A percentile compares a stretch with the other conserved stretches of the same genome.
These are phyloP conservation scores for Ariopsis seemanni DNA, from an alignment of 2,113 vertebrate genomes.

Conservation along the genomic window DNA sequence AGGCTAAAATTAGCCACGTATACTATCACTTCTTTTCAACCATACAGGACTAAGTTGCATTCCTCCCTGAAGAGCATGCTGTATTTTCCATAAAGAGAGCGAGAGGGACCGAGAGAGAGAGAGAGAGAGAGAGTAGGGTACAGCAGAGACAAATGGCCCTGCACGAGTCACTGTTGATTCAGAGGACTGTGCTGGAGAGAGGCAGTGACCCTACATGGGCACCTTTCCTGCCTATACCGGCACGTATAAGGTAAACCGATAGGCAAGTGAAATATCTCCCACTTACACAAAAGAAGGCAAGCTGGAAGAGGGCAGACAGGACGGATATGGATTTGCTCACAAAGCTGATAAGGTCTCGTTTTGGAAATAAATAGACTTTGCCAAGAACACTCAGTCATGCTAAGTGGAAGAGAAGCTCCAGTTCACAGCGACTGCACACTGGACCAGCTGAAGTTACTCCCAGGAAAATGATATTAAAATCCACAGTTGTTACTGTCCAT, in stretches of 20 bases:
- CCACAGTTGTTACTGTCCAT: constrained; percentile 9
- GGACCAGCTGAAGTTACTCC: constrained; percentile 3
- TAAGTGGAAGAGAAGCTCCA: constrained; percentile 58
- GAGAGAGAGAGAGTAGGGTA: constrained; percentile 29
- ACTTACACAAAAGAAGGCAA: constrained; percentile 74
- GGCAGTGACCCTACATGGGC: constrained; percentile 75
- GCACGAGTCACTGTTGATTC: constrained; percentile 61
- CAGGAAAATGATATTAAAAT: constrained; percentile 10
- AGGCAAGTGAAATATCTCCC: constrained; percentile 76
- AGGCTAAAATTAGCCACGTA: constrained; percentile 32
- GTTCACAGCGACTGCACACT: constrained; percentile 6
- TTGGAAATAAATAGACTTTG: constrained; percentile 77
- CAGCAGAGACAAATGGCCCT: constrained; percentile 39
- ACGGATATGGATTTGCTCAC: constrained; percentile 78
- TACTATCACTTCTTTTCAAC: constrained; percentile 36
- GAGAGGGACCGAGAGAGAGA: constrained; percentile 32
- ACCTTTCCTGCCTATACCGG: constrained; percentile 76
- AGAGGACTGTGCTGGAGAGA: constrained; percentile 68
- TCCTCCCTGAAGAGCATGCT: constrained; percentile 51
- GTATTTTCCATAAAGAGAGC: constrained; percentile 47
- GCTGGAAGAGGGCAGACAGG: constrained; percentile 69
- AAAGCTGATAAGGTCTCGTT: constrained; percentile 73
- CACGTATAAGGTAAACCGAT: constrained; percentile 77
- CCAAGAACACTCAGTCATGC: constrained; percentile 73
- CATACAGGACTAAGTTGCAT: constrained; percentile 39